phyloP scores from a whole-genome alignment of 2,888 invertebrate species.

The Alcis repandata region DNA sequence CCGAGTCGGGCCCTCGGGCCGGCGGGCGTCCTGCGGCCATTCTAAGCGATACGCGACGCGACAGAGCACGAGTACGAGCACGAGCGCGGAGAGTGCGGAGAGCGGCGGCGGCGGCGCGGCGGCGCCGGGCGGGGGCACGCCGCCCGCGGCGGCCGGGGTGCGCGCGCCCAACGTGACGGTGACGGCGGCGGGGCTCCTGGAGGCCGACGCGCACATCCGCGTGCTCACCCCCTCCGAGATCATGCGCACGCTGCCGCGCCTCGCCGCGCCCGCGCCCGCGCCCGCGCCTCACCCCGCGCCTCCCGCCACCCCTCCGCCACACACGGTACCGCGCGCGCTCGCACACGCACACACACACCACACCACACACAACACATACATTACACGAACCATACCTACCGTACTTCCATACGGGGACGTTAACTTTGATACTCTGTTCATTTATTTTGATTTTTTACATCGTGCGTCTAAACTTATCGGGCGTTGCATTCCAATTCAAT shows the following conservation, averaged over 20 bases:
- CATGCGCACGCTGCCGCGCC: constrained; percentile 95
- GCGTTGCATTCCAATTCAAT: too few relatives aligned
- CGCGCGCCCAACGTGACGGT: constrained; percentile 90
- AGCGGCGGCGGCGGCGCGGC: constrained; percentile 49
- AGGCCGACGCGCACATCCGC: constrained; percentile 93
- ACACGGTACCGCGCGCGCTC: constrained; percentile 39
- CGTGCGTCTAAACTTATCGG: too few relatives aligned
- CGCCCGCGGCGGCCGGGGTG: constrained; percentile 66
- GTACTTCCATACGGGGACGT: neutral
- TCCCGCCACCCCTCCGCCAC: constrained; percentile 49
- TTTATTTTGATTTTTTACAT: neutral
- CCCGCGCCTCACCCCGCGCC: constrained; percentile 48
- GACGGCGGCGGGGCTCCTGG: constrained; percentile 87
- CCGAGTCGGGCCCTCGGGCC: constrained; percentile 2
- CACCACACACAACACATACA: constrained; percentile 43
- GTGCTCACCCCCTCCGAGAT: constrained; percentile 96
- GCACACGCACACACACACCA: constrained; percentile 40
- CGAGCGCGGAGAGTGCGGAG: constrained; percentile 63
- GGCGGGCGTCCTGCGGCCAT: constrained; percentile 32
- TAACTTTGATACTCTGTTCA: neutral
- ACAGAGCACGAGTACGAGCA: constrained; percentile 74
- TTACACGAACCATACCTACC: neutral
- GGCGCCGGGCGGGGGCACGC: constrained; percentile 39
- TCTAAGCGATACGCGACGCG: constrained; percentile 71
- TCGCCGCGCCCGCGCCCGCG: constrained; percentile 87